A percentile compares a stretch with the other conserved stretches of the same genome.
Conservation (phyloP, 2,797 vertebrate species). For the Nasua narica region DNA sequence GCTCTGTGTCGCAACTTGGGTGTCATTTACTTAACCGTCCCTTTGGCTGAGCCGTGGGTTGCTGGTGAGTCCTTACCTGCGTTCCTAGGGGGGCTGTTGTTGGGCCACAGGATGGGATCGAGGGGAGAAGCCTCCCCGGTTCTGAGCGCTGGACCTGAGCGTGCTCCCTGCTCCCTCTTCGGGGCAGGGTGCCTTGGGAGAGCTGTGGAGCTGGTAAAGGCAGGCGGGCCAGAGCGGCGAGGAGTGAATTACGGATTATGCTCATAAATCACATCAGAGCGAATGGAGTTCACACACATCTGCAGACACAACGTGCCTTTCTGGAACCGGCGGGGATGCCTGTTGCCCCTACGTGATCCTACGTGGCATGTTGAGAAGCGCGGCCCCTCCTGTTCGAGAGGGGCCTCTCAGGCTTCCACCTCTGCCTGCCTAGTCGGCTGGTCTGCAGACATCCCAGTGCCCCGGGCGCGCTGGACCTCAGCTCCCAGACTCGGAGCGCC, state of each 20-base stretch:
- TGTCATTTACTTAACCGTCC: neutral
- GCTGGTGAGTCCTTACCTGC: neutral
- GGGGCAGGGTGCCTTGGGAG: neutral
- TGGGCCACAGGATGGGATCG: neutral
- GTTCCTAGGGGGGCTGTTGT: neutral
- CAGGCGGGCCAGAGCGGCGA: neutral
- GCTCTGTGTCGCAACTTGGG: neutral
- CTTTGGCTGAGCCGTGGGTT: rapidly evolving
- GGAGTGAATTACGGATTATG: neutral
- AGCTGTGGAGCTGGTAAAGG: neutral
- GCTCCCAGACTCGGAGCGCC: rapidly evolving
- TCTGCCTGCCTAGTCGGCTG: neutral
- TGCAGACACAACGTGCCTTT: neutral
- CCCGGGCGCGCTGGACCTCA: neutral
- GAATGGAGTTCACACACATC: neutral
- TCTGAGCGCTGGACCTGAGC: rapidly evolving
- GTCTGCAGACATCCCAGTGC: neutral
- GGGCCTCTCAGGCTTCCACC: neutral
- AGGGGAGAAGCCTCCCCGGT: rapidly evolving
- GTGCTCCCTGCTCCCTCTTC: neutral
- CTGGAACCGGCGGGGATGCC: neutral
- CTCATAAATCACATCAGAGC: neutral
- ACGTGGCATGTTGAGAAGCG: rapidly evolving
- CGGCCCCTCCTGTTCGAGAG: neutral
- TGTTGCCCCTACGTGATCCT: rapidly evolving